A percentile compares a stretch with the other conserved stretches of the same genome.
These are phyloP conservation scores for Papilio glaucus DNA, from an alignment of 1,140 invertebrate species.

Conservation along the genomic window DNA sequence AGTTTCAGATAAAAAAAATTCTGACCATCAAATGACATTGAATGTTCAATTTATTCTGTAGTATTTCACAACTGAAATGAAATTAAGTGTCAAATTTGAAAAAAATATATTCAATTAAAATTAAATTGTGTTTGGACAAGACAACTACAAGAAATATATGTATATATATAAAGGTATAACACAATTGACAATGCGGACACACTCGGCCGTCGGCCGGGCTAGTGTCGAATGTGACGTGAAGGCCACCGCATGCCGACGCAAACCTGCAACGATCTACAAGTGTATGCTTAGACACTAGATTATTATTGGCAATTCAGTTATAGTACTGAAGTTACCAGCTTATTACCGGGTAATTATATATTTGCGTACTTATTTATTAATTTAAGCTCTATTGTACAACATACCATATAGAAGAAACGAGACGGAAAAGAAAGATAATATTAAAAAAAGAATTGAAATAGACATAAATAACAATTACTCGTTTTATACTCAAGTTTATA, in stretches of 20 bases:
- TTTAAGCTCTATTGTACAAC: too few species aligned
- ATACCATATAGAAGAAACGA: too few species aligned
- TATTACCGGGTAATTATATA: too few species aligned
- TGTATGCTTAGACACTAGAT: too few species aligned
- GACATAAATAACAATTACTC: too few species aligned
- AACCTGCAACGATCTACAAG: neutral
- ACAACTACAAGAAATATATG: neutral
- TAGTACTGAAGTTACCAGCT: too few species aligned
- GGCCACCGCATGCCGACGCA: neutral
- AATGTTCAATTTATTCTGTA: neutral
- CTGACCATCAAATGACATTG: neutral
- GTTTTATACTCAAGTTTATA: too few species aligned
- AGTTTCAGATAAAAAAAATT: neutral
- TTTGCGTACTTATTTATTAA: too few species aligned
- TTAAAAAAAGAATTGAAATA: too few species aligned
- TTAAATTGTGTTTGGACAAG: neutral
- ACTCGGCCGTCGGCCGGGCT: neutral
- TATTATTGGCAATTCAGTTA: too few species aligned
- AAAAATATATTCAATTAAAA: neutral
- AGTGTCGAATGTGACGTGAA: slow-evolving; percentile 8
- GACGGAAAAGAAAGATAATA: too few species aligned
- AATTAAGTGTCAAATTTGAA: neutral
- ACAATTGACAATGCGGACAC: slow-evolving; percentile 12
- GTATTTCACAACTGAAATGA: neutral
- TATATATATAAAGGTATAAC: neutral